These are phyloP conservation scores for Aspiorhynchus laticeps DNA, from an alignment of 2,113 vertebrate genomes.

Conservation along the genomic window DNA sequence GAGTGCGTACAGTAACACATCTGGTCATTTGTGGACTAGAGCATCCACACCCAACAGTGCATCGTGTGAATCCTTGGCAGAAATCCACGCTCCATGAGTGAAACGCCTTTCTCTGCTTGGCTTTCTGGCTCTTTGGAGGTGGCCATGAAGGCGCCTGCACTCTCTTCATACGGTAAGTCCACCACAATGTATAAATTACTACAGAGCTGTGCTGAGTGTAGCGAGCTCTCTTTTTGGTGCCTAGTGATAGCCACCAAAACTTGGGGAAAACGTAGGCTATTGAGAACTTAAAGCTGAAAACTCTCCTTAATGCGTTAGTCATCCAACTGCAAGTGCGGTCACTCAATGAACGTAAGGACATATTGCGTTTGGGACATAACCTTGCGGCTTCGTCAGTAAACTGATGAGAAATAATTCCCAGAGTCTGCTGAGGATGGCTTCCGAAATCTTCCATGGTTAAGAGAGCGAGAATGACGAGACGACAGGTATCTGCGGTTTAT, in stretches of 20 bases:
- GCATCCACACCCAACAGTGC: background rate
- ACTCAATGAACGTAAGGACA: too few relatives aligned
- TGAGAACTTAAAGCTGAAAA: too few relatives aligned
- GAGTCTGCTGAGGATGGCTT: too few relatives aligned
- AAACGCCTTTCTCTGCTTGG: background rate
- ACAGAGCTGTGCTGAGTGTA: background rate
- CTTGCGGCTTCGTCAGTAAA: too few relatives aligned
- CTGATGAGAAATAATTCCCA: too few relatives aligned
- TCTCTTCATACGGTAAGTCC: background rate
- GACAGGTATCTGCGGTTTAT: background rate
- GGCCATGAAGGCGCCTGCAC: background rate
- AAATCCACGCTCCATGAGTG: background rate
- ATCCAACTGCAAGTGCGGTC: too few relatives aligned
- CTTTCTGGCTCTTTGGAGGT: background rate
- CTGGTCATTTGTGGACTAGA: background rate
- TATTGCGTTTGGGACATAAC: too few relatives aligned
- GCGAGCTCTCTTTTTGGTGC: background rate
- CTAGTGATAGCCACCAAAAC: background rate
- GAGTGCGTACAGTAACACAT: accelerated
- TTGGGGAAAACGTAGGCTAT: too few relatives aligned
- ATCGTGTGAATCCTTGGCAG: background rate
- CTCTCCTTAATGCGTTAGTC: too few relatives aligned
- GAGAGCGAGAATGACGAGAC: background rate
- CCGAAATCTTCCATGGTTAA: background rate
- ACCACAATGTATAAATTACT: background rate